phyloP scores from a whole-genome alignment of 2,888 invertebrate genomes.

The Escarpia spicata region DNA sequence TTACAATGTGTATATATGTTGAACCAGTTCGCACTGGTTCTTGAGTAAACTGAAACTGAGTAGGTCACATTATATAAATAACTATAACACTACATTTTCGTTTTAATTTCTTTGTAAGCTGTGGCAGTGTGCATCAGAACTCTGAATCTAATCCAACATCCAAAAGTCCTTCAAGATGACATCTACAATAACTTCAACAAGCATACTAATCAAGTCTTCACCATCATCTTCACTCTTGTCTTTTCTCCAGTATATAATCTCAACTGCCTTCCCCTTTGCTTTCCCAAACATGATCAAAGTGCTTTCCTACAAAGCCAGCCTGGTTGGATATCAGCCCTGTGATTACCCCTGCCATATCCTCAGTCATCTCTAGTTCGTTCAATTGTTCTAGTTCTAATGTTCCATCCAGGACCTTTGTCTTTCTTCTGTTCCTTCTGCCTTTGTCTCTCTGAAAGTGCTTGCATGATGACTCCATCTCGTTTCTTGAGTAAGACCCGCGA shows the following conservation, averaged over 20 bases:
- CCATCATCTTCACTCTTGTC: background rate
- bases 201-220: background rate
- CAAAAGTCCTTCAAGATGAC: too few relatives aligned
- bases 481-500: conserved; percentile 17
- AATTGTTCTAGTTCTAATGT: background rate
- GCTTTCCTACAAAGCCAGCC: background rate
- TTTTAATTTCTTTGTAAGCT: too few relatives aligned
- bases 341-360: background rate
- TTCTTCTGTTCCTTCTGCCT: background rate
- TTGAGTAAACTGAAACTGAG: too few relatives aligned
- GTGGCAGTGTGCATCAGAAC: too few relatives aligned
- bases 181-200: background rate
- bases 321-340: background rate
- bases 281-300: background rate
- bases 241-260: background rate
- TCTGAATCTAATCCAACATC: too few relatives aligned
- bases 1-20: too few relatives aligned
- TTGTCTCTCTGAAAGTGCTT: background rate
- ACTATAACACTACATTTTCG: too few relatives aligned
- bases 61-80: too few relatives aligned
- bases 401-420: background rate
- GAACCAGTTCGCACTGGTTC: too few relatives aligned
- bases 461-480: background rate
- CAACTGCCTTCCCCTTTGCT: background rate
- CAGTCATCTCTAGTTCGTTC: background rate